phyloP scores from a whole-genome alignment of 1,140 invertebrate species.

The Contarinia nasturtii region DNA sequence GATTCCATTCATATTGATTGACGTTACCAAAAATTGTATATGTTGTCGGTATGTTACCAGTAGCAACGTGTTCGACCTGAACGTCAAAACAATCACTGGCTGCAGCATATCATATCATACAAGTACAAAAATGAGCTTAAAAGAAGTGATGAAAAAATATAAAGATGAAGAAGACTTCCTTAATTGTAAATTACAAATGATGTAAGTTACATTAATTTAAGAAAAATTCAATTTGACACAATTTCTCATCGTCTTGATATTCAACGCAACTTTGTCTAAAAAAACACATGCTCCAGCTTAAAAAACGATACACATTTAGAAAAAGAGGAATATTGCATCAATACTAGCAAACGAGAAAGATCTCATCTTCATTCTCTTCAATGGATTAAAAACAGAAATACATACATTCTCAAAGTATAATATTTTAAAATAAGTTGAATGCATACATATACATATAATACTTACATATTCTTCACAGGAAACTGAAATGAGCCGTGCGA shows the following conservation, averaged over 20 bases:
- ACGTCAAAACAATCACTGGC: neutral
- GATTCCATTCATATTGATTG: too few relatives aligned
- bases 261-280: neutral
- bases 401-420: neutral
- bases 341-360: neutral
- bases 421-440: neutral
- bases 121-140: neutral
- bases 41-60: too few relatives aligned
- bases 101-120: neutral
- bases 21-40: too few relatives aligned
- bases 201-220: neutral
- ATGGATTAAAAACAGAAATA: neutral
- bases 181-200: neutral
- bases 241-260: neutral
- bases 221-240: neutral
- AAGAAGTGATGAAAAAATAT: neutral
- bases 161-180: neutral
- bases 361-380: neutral
- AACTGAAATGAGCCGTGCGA: conserved; percentile 19
- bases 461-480: conserved; percentile 8
- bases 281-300: neutral
- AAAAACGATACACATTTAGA: neutral
- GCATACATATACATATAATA: neutral
- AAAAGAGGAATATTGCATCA: neutral
- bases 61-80: too few relatives aligned